These are phyloP conservation scores for Troides aeacus DNA, from an alignment of 2,888 invertebrate genomes.

Conservation along the genomic window DNA sequence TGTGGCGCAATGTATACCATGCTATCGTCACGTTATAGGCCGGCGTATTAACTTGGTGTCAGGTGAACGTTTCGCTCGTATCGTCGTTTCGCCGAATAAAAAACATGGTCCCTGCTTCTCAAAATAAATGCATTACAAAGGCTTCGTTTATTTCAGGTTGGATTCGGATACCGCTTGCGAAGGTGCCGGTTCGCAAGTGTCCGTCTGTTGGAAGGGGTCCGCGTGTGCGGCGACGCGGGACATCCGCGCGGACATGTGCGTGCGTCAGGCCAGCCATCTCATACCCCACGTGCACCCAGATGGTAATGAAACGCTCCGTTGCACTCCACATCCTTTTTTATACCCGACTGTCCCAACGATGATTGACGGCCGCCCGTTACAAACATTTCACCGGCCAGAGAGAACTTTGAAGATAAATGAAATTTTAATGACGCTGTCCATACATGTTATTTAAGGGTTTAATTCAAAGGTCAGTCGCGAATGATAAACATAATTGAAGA, in stretches of 20 bases:
- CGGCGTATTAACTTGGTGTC: too few relatives aligned
- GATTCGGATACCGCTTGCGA: constrained; percentile 57
- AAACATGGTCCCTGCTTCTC: not conserved
- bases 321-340: constrained; percentile 3
- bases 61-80: too few relatives aligned
- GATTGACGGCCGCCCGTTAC: constrained; percentile 22
- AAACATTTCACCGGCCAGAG: constrained; percentile 22
- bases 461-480: constrained; percentile 22
- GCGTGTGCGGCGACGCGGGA: constrained; percentile 59
- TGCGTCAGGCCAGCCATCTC: constrained; percentile 50
- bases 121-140: not conserved
- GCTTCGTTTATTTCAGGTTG: constrained; percentile 40
- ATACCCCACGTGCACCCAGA: constrained; percentile 28
- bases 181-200: constrained; percentile 64
- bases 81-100: too few relatives aligned
- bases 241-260: constrained; percentile 61
- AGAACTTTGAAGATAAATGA: constrained; percentile 5
- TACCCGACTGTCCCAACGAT: constrained; percentile 17
- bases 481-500: not conserved
- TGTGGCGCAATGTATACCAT: too few relatives aligned
- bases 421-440: constrained; percentile 1
- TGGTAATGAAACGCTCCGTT: constrained; percentile 26
- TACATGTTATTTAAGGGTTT: constrained; percentile 13
- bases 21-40: too few relatives aligned
- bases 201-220: constrained; percentile 64